Base-by-base conservation (phyloP, 2,113 vertebrate species). In the Pelmatolapia mariae region DNA sequence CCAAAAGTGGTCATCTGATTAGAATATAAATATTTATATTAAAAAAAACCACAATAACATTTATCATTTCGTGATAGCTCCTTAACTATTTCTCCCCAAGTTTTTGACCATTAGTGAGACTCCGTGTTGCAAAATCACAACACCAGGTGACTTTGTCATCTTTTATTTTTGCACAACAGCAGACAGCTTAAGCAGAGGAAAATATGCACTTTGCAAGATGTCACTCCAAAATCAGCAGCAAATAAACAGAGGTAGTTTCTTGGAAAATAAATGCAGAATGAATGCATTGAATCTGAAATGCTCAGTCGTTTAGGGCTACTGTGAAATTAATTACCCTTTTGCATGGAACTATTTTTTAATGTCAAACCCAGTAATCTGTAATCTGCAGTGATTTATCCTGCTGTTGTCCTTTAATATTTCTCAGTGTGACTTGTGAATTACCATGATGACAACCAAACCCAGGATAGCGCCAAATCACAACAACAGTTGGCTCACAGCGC, bases 101-200 rank as follows among this genome's bases (percentile, higher is more conserved):
- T 61, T 53, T 40, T 31, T 31, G 38, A 38, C 15, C 10, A 50
- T 63, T 33, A 59, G 8, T n/a, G 18, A 29, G 24, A 56, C 16
- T 73, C 29, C 33, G 4, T 47, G 86, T 36, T 18, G 45, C 85
- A 43, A 80, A 84, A 89, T 82, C 80, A 92, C 86, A 89, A 43
- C 66, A 86, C 13, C 78, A 29, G 73, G 22, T 87, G 19, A 83
- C 38, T 73, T 90, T 0, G 15, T 83, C 36, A 57, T 54, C 53
- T 87, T 93, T 92, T 93, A 91, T 94, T 93, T 90, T 85, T 84
- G 66, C 73, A 92, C 36, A 3, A 93, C 89, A 93, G 83, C 86
- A 87, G 81, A 92, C 83, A 92, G 86, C 61, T 87, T 52, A 90
- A 94, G 90, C 90, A 89, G 89, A 90, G 88, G 56, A 83, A 85